phyloP scores from a whole-genome alignment of 23 tunicate species.

The Diplosoma virens region DNA sequence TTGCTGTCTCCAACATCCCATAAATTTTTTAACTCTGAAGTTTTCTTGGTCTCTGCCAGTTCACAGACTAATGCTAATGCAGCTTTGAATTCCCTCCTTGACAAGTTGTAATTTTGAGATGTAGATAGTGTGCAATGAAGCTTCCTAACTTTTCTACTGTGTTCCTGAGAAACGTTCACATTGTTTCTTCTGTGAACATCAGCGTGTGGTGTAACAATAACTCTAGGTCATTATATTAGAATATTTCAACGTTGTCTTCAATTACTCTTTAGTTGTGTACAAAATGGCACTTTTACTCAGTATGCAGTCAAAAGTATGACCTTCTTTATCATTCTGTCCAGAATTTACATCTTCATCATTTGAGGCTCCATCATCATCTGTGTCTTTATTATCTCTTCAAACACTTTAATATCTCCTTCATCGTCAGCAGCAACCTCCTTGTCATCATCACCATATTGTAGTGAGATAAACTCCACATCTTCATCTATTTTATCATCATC shows the following conservation, averaged over 20 bases:
- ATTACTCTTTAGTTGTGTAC: not conserved
- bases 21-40: not conserved
- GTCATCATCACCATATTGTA: not conserved
- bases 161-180: not conserved
- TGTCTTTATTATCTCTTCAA: not conserved
- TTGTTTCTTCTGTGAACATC: not conserved
- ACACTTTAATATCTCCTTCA: not conserved
- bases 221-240: not conserved
- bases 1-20: not conserved
- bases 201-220: not conserved
- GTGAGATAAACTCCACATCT: not conserved
- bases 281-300: not conserved
- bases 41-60: not conserved
- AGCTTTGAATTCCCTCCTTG: not conserved
- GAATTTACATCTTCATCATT: not conserved
- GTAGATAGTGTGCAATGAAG: not conserved
- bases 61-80: not conserved
- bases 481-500: not conserved
- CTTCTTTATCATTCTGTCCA: not conserved
- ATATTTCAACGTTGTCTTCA: not conserved
- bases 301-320: not conserved
- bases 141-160: not conserved
- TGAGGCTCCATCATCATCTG: too few species aligned
- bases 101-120: not conserved
- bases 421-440: not conserved